phyloP scores from a whole-genome alignment of 2,888 invertebrate species.

The Bursaphelenchus okinawaensis region DNA sequence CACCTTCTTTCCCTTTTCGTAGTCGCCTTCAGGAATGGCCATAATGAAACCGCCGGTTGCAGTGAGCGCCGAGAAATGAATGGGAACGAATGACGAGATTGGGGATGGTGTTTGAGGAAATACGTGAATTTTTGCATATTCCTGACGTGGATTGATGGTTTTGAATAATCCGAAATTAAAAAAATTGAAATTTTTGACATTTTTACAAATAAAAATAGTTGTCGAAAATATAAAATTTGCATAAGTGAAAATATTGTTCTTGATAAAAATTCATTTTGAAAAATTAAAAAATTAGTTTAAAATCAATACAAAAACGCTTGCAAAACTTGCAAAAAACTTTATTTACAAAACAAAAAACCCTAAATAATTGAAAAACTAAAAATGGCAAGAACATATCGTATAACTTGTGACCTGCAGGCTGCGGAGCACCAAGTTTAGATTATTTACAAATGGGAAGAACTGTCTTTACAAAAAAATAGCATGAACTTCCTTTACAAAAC shows the following conservation, averaged over 20 bases:
- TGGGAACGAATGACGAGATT: too few relatives aligned
- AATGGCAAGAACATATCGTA: too few relatives aligned
- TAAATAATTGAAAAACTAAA: not conserved
- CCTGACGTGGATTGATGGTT: not conserved
- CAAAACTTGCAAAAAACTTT: not conserved
- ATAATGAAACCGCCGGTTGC: slow-evolving; percentile 28
- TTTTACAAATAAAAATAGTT: not conserved
- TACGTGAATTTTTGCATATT: not conserved
- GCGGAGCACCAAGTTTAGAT: too few relatives aligned
- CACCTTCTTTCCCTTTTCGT: slow-evolving; percentile 90
- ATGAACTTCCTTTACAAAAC: too few relatives aligned
- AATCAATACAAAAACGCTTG: not conserved
- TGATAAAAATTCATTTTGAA: not conserved
- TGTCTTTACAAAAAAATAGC: too few relatives aligned
- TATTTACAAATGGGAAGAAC: too few relatives aligned
- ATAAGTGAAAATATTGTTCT: not conserved
- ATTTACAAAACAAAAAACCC: not conserved
- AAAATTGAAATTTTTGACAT: not conserved
- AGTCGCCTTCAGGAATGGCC: slow-evolving; percentile 68
- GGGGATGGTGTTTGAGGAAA: not conserved
- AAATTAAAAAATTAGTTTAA: not conserved
- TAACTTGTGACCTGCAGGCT: too few relatives aligned
- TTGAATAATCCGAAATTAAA: not conserved
- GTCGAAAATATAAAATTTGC: not conserved
- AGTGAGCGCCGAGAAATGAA: too few relatives aligned